Conservation (phyloP, 2,888 invertebrate genomes). For the Epinotia ramella region DNA sequence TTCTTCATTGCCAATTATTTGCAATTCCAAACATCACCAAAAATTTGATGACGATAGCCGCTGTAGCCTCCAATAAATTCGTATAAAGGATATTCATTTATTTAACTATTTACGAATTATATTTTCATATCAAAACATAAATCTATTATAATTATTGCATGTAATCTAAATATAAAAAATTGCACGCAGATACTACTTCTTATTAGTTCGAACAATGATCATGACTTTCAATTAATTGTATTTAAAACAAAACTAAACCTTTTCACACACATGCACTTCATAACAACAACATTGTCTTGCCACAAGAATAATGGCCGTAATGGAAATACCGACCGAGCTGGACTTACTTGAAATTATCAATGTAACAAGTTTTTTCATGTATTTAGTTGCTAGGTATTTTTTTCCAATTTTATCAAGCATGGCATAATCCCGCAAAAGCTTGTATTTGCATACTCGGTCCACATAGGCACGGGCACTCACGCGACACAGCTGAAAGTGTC, state of each 20-base stretch:
- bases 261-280: neutral
- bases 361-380: neutral
- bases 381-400: slow-evolving; percentile 16
- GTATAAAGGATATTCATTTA: neutral
- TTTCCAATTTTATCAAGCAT: slow-evolving; percentile 19
- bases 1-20: neutral
- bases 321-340: neutral
- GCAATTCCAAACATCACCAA: neutral
- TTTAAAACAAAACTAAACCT: too few relatives aligned
- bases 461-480: slow-evolving; percentile 50
- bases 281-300: neutral
- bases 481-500: slow-evolving; percentile 49
- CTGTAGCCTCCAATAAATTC: neutral
- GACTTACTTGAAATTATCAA: neutral
- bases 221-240: too few relatives aligned
- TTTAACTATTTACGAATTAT: neutral
- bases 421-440: slow-evolving; percentile 48
- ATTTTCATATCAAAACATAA: neutral
- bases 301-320: neutral
- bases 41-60: neutral
- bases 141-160: too few relatives aligned
- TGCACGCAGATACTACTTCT: too few relatives aligned
- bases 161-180: too few relatives aligned
- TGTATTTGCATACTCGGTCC: slow-evolving; percentile 54
- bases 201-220: too few relatives aligned